Evolutionary conservation across 2,888 invertebrate genomes (phyloP), one percentile per base, ranked within the genome.

Genomic region (Sinohyriopsis cumingii): DNA sequence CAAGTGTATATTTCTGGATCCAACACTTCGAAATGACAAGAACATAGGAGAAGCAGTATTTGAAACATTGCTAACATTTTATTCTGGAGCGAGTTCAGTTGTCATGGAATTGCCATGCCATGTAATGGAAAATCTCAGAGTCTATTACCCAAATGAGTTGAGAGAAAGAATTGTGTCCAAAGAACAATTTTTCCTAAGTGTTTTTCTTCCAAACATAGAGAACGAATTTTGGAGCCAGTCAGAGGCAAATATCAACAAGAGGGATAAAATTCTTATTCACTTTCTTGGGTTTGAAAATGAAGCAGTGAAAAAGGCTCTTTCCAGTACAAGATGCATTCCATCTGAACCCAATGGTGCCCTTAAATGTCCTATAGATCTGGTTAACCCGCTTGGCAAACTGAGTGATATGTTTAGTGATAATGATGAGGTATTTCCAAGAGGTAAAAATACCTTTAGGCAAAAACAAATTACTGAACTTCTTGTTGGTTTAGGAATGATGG

Each of bases 121-220:
- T 55, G 25, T 55, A 19, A 55, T 55, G 55, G 22, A 55, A 9
- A 22, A 19, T 4, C 55, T 64, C 7, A 15, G 22, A 55, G 20
- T 53, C 9, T 63, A 28, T 12, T 55, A 57, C 22, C 62, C 33
- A 56, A 19, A 54, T 4, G 18, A 55, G 12, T n/a, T 75, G 5
- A 63, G 55, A 53, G 33, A 61, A 22, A 62, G 66, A 64, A 67
- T 67, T 19, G n/a, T 73, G 54, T 61, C 67, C 24, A 15, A 20
- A 19, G 63, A 67, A 45, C 24, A 55, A 20, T 76, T 76, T 55
- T 68, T 62, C n/a, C 18, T 54, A 5, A 55, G 68, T 19, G 25
- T 67, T 55, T 67, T 76, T 62, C 65, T 73, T 24, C 66, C 71
- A 56, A 64, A 76, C 56, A 62, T 76, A 63, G 18, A 12, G 0